Evolutionary conservation across 2,888 invertebrate species (phyloP).

Genomic region (Melanargia galathea): DNA sequence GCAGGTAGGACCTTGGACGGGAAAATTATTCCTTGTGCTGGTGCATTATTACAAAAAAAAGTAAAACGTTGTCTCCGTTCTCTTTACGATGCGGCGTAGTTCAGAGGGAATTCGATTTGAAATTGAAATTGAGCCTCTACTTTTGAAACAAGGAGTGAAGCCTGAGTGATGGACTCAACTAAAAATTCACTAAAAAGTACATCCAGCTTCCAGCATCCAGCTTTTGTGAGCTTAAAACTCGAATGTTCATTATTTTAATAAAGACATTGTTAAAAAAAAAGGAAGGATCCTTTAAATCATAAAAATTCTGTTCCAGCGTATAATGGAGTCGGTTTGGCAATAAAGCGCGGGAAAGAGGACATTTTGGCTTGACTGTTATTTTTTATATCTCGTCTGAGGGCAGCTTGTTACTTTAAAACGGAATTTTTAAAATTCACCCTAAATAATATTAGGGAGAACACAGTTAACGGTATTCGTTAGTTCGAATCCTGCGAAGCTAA

Average conservation of each 20-base stretch:
- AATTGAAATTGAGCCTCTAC: neutral
- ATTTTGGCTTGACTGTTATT: slow-evolving; percentile 10
- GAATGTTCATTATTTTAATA: slow-evolving; percentile 9
- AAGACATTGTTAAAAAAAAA: slow-evolving; percentile 1
- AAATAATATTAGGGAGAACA: neutral
- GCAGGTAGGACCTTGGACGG: slow-evolving; percentile 37
- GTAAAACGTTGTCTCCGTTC: neutral
- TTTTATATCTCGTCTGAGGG: neutral
- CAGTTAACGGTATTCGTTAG: too few relatives aligned
- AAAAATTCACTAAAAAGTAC: neutral
- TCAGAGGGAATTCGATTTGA: neutral
- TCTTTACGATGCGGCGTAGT: neutral
- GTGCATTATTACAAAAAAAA: slow-evolving; percentile 5
- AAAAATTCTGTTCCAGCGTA: neutral
- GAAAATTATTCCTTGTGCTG: neutral
- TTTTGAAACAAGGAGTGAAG: neutral
- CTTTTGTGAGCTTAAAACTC: neutral
- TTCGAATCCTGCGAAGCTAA: too few relatives aligned
- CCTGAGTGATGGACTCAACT: neutral
- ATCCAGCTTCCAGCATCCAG: neutral
- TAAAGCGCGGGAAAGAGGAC: slow-evolving; percentile 9
- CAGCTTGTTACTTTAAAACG: neutral
- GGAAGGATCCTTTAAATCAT: slow-evolving; percentile 1
- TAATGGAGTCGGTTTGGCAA: slow-evolving; percentile 15
- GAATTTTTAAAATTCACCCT: neutral